Evolutionary conservation across 2,888 invertebrate species (phyloP), one percentile per base, ranked within the genome.

Genomic region (Lepidocyrtoides sp.): DNA sequence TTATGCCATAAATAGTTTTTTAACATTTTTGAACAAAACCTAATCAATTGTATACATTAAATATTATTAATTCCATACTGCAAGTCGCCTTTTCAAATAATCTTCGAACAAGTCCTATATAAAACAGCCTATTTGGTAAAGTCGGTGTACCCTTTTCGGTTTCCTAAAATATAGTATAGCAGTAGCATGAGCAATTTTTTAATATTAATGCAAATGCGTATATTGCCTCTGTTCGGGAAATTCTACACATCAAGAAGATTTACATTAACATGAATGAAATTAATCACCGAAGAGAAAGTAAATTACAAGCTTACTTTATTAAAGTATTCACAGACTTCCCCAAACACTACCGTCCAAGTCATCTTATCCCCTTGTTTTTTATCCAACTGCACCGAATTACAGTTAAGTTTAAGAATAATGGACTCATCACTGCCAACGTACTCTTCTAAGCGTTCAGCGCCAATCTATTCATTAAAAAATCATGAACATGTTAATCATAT

Each of bases 271-370:
- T 36, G 36, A 4, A 36, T 36, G 7, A 36, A 36, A 36, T 36
- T 36, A 7, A 36, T 36, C 36, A 36, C 36, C 2, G 36, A 4
- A 36, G 7, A 36, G 2, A 4, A 2, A 36, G 10, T 72, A 20
- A 72, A 20, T 17, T 41, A 36, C 7, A 36, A 36, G 2, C 29
- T 8, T 84, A 92, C 92, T 79, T 91, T 93, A 3, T 29, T 36
- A 54, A 93, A 93, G 60, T 92, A 91, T 1, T 89, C 89, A 10
- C 66, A 17, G 4, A 91, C 93, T 26, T 92, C 93, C 3, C 23
- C 29, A 72, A 92, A 93, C 0, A 93, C 23, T 66, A 54, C 57
- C 0, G 54, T 89, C 93, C 93, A 93, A 1, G 93, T 92, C 48
- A 92, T 57, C 41, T 86, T 91, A 23, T 92, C 91, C 10, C 36